Conservation (phyloP, 2,113 vertebrate genomes). For the Chloropsis cyanopogon region DNA sequence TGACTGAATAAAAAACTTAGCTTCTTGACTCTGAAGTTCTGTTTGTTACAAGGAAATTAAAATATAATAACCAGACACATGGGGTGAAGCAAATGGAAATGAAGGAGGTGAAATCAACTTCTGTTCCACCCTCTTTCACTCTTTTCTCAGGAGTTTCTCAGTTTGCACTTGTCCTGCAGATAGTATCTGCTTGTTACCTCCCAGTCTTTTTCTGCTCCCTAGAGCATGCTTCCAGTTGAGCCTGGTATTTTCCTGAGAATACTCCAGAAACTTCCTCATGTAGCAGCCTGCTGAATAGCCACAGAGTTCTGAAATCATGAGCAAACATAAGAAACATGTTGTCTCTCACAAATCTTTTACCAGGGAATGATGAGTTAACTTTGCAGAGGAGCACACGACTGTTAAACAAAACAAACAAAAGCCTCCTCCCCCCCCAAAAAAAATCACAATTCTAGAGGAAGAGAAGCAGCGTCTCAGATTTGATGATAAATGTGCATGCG, state of each 20-base stretch:
- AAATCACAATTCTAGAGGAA: neutral
- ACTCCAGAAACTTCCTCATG: neutral
- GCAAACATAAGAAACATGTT: neutral
- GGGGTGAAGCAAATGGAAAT: neutral
- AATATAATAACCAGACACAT: neutral
- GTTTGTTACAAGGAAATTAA: neutral
- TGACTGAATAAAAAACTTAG: neutral
- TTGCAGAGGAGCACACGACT: neutral
- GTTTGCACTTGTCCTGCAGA: neutral
- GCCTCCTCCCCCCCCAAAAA: neutral
- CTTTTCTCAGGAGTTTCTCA: neutral
- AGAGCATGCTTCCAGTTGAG: neutral
- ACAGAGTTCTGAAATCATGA: neutral
- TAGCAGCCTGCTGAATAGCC: neutral
- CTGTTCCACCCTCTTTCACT: neutral
- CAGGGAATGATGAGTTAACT: neutral
- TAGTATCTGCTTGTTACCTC: neutral
- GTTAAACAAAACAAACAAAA: neutral
- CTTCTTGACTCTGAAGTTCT: neutral
- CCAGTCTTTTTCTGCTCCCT: neutral
- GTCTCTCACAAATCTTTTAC: neutral
- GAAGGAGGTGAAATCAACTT: neutral
- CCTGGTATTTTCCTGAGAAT: neutral
- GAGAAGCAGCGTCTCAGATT: neutral
- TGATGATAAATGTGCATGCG: neutral